phyloP scores from a whole-genome alignment of 2,888 invertebrate species.

The Eupithecia dodoneata region DNA sequence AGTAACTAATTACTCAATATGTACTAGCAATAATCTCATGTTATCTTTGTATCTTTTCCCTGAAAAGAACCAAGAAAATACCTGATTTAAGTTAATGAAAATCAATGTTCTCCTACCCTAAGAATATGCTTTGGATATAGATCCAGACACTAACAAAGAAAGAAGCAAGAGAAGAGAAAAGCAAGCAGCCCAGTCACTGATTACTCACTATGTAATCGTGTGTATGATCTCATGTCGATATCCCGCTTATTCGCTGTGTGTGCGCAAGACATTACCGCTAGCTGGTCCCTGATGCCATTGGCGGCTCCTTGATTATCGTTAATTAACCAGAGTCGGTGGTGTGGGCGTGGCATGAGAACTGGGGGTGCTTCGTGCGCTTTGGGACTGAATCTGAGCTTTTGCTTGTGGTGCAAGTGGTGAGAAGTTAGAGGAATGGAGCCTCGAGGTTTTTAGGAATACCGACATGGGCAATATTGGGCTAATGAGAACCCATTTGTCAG shows the following conservation, averaged over 20 bases:
- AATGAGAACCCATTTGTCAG: neutral
- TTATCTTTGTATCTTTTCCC: too few relatives aligned
- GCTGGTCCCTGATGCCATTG: constrained; percentile 51
- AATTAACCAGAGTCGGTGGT: constrained; percentile 52
- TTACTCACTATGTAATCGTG: constrained; percentile 5
- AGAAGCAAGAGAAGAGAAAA: too few relatives aligned
- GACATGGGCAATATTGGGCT: neutral
- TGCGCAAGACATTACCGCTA: constrained; percentile 20
- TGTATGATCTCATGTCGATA: constrained; percentile 10
- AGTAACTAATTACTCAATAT: neutral
- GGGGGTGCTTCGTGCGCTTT: constrained; percentile 36
- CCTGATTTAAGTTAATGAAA: too few relatives aligned
- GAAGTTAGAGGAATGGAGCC: neutral
- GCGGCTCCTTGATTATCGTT: constrained; percentile 57
- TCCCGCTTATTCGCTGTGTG: constrained; percentile 2
- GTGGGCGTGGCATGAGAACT: constrained; percentile 74
- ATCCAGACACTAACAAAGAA: too few relatives aligned
- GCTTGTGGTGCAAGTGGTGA: constrained; percentile 29
- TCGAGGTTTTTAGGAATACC: neutral
- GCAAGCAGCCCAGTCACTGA: neutral
- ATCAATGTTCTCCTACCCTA: too few relatives aligned
- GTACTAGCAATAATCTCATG: constrained; percentile 8
- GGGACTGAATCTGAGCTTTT: constrained; percentile 22
- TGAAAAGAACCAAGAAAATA: too few relatives aligned
- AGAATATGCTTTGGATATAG: too few relatives aligned